Conservation (phyloP, 2,113 vertebrate species). For the Alethe diademata region DNA sequence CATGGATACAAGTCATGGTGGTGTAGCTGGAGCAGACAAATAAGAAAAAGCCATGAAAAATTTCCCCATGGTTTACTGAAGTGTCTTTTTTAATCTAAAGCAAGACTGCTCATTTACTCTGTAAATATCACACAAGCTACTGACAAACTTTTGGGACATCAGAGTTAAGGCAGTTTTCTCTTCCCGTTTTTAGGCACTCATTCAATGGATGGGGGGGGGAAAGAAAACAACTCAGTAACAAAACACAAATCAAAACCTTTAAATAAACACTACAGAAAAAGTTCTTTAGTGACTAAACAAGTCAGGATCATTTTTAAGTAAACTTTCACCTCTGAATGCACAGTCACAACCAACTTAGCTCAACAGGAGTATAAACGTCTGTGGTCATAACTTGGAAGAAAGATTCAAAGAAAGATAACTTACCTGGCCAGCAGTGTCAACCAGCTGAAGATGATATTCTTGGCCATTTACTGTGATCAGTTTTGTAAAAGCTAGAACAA, state of each 20-base stretch:
- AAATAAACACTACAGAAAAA: background rate
- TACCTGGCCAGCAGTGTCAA: constrained; percentile 98
- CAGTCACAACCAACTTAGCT: background rate
- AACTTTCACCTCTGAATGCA: background rate
- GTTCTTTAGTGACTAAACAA: background rate
- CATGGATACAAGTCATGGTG: background rate
- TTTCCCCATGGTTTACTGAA: background rate
- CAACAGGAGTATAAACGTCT: background rate
- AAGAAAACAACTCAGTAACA: rapidly evolving
- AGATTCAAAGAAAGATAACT: background rate
- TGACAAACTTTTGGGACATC: background rate
- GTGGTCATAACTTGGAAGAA: background rate
- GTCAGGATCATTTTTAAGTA: background rate
- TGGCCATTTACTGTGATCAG: constrained; percentile 98
- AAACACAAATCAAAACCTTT: background rate
- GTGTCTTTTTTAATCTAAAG: background rate
- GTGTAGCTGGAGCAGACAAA: background rate
- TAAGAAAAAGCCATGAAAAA: background rate
- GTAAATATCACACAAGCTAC: background rate
- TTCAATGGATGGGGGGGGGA: background rate
- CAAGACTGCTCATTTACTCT: background rate
- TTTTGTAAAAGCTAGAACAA: constrained; percentile 91
- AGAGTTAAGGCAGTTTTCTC: background rate
- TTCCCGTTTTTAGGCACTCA: background rate
- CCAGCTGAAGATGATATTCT: constrained; percentile 97